Percentiles rank a stretch among this genome's conserved stretches.
phyloP scores from a whole-genome alignment of 2,113 vertebrate genomes.

The Nematolebias whitei region DNA sequence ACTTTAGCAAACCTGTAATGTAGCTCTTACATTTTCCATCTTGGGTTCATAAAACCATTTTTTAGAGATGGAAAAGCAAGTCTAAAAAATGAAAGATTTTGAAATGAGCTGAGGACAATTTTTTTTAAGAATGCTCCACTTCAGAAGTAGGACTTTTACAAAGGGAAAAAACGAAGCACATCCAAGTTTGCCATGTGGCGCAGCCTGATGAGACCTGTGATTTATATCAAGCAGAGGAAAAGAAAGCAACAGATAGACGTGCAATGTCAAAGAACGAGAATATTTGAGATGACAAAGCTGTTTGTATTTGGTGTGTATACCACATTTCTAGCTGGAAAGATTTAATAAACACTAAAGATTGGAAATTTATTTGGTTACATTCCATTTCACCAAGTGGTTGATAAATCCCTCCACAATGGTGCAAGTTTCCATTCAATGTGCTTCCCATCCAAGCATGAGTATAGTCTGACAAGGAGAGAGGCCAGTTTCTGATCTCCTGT shows the following conservation, averaged over 20 bases:
- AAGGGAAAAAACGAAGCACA: conserved; percentile 61
- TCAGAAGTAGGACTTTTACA: conserved; percentile 62
- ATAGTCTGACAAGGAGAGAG: conserved; percentile 35
- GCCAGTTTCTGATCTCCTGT: conserved; percentile 32
- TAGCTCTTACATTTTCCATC: conserved; percentile 52
- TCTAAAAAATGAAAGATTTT: conserved; percentile 55
- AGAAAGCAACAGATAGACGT: conserved; percentile 31
- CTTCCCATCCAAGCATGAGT: conserved; percentile 52
- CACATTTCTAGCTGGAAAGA: conserved; percentile 42
- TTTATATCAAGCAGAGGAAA: conserved; percentile 34
- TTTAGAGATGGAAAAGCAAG: conserved; percentile 56
- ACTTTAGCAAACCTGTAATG: conserved; percentile 40
- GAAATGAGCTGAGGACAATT: conserved; percentile 65
- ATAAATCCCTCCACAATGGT: conserved; percentile 46
- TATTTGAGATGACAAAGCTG: conserved; percentile 25
- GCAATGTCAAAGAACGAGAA: conserved; percentile 26
- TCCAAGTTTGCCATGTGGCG: conserved; percentile 63
- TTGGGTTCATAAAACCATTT: conserved; percentile 21
- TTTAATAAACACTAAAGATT: conserved; percentile 59
- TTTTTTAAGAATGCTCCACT: conserved; percentile 55
- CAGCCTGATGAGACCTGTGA: conserved; percentile 25
- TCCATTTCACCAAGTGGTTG: conserved; percentile 48
- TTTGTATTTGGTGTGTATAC: conserved; percentile 38
- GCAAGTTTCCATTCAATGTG: conserved; percentile 50
- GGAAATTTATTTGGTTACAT: conserved; percentile 57